A percentile compares a stretch with the other conserved stretches of the same genome.
Conservation (phyloP, 2,888 invertebrate species). For the Tenodera sinensis region DNA sequence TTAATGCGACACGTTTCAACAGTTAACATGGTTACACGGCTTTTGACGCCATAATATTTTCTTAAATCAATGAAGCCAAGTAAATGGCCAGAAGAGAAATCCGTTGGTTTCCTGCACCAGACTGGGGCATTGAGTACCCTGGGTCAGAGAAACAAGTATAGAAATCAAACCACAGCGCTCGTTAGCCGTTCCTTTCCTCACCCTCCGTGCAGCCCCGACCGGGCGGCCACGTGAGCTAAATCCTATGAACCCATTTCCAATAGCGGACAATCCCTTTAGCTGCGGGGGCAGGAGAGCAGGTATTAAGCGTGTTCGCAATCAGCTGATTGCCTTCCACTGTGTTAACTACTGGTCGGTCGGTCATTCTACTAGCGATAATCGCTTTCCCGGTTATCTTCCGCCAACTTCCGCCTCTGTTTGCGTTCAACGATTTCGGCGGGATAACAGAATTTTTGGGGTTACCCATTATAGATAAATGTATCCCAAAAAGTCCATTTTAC, state of each 20-base stretch:
- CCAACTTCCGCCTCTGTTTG: background rate
- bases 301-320: background rate
- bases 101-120: background rate
- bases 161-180: background rate
- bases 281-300: background rate
- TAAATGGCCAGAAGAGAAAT: too few relatives aligned
- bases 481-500: too few relatives aligned
- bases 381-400: background rate
- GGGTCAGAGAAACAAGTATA: background rate
- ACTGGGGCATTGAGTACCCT: background rate
- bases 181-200: background rate
- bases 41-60: too few relatives aligned
- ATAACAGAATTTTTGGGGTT: too few relatives aligned
- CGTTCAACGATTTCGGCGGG: background rate
- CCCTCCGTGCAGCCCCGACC: background rate
- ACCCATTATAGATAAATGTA: too few relatives aligned
- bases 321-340: background rate
- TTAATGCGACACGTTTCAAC: too few relatives aligned
- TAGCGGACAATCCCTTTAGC: background rate
- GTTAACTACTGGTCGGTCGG: background rate
- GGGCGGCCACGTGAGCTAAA: background rate
- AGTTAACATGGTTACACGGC: too few relatives aligned
- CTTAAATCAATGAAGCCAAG: too few relatives aligned
- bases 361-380: background rate
- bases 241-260: slow-evolving; percentile 1